Evolutionary conservation across 2,888 invertebrate genomes (phyloP).

Genomic region (Cheilosia pagana): DNA sequence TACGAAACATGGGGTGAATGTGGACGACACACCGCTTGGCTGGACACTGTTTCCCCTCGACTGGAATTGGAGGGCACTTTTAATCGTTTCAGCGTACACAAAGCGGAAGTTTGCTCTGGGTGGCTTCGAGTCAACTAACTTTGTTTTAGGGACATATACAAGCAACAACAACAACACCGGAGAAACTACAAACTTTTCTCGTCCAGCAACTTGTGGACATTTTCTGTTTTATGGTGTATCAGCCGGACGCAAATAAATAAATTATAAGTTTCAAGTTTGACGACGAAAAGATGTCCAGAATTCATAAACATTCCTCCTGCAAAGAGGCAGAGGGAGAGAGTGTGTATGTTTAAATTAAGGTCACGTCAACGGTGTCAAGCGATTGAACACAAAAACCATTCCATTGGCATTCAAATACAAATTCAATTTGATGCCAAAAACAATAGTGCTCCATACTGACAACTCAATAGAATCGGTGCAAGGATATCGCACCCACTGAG

Average conservation of each 20-base stretch:
- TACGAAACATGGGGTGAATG: constrained; percentile 23
- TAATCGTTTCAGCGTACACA: constrained; percentile 56
- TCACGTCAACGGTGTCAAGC: not conserved
- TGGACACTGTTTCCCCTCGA: constrained; percentile 54
- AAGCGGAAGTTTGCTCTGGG: constrained; percentile 37
- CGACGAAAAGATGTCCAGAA: constrained; percentile 24
- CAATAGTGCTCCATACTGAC: constrained; percentile 9
- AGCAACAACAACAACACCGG: not conserved
- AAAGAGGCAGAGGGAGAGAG: not conserved
- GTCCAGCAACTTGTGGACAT: constrained; percentile 7
- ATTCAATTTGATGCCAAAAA: constrained; percentile 8
- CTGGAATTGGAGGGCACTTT: constrained; percentile 40
- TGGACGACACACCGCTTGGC: constrained; percentile 55
- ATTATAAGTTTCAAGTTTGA: constrained; percentile 45
- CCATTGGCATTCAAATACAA: not conserved
- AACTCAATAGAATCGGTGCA: constrained; percentile 29
- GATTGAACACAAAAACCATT: not conserved
- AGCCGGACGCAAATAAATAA: constrained; percentile 30
- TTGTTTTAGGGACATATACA: constrained; percentile 45
- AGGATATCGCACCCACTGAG: constrained; percentile 63
- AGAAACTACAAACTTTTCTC: constrained; percentile 40
- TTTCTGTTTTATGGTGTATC: not conserved
- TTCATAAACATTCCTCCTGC: constrained; percentile 19
- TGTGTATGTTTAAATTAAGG: not conserved
- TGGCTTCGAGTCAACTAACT: constrained; percentile 62